phyloP scores from a whole-genome alignment of 2,888 invertebrate genomes.

The Ommatoiulus sabulosus region DNA sequence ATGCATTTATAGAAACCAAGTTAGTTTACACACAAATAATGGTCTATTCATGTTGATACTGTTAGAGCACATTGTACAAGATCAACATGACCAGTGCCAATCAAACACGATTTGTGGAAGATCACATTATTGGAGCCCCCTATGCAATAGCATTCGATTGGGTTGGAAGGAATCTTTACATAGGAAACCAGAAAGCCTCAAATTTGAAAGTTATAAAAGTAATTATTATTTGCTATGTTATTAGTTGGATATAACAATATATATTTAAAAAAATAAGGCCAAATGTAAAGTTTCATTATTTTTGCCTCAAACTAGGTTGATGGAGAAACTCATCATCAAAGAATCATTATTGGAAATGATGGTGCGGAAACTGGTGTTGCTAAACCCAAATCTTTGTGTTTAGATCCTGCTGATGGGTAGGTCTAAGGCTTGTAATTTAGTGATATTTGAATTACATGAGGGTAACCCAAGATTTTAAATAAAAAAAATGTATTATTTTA shows the following conservation, averaged over 20 bases:
- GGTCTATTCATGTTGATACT: background rate
- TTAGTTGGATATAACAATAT: no score
- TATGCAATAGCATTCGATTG: slow-evolving; percentile 95
- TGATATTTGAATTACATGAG: background rate
- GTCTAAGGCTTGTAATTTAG: background rate
- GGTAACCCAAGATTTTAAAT: background rate
- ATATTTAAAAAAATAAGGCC: background rate
- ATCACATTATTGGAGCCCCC: slow-evolving; percentile 89
- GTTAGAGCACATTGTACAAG: slow-evolving; percentile 83
- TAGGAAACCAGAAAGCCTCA: slow-evolving; percentile 89
- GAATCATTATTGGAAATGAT: slow-evolving; percentile 89
- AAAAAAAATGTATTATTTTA: slow-evolving; percentile 62
- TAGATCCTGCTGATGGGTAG: slow-evolving; percentile 93
- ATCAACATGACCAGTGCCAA: slow-evolving; percentile 89
- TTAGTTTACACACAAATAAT: background rate
- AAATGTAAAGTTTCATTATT: background rate
- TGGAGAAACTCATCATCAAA: slow-evolving; percentile 84
- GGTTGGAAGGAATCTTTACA: slow-evolving; percentile 93
- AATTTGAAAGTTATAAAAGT: slow-evolving; percentile 87
- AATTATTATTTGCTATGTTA: slow-evolving; percentile 48
- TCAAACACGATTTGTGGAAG: slow-evolving; percentile 82
- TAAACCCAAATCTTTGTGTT: slow-evolving; percentile 85
- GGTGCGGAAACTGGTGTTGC: slow-evolving; percentile 88
- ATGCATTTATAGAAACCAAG: background rate
- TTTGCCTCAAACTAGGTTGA: slow-evolving; percentile 72